Percentiles rank a stretch among this genome's conserved stretches.
These are phyloP conservation scores for Lagodon rhomboides DNA, from an alignment of 2,797 vertebrate species.

Conservation along the genomic window DNA sequence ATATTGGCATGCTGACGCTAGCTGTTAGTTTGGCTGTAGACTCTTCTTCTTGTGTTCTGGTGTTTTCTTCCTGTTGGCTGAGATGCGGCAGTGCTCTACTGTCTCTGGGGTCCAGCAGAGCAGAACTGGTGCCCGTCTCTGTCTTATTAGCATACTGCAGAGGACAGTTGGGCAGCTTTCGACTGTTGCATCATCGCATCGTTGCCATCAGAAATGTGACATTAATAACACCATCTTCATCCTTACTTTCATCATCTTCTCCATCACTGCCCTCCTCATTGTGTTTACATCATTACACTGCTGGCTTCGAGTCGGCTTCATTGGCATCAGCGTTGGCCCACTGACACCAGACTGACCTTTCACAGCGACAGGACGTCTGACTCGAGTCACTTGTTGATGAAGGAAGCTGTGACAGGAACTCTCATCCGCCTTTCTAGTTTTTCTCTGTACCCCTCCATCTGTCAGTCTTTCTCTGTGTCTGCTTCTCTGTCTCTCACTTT, in stretches of 20 bases:
- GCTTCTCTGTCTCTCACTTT: conserved; percentile 37
- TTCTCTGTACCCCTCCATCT: conserved; percentile 32
- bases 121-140: conserved; percentile 39
- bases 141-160: conserved; percentile 44
- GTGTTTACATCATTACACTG: background rate
- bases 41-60: background rate
- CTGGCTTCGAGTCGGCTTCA: conserved; percentile 1
- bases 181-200: background rate
- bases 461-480: conserved; percentile 36
- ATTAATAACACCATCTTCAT: background rate
- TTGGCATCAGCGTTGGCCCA: conserved; percentile 26
- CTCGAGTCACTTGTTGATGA: conserved; percentile 41
- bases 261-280: background rate
- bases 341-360: conserved; percentile 60
- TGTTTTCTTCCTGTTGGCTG: conserved; percentile 11
- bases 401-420: conserved; percentile 5
- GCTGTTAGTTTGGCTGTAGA: background rate
- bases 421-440: conserved; percentile 9
- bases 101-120: conserved; percentile 40
- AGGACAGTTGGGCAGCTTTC: background rate
- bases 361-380: conserved; percentile 7
- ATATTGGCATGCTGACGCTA: background rate
- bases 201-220: background rate
- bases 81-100: background rate
- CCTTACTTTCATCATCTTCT: background rate